Base-by-base conservation (phyloP, 1,140 invertebrate genomes). In the Drosophila baimaii region DNA sequence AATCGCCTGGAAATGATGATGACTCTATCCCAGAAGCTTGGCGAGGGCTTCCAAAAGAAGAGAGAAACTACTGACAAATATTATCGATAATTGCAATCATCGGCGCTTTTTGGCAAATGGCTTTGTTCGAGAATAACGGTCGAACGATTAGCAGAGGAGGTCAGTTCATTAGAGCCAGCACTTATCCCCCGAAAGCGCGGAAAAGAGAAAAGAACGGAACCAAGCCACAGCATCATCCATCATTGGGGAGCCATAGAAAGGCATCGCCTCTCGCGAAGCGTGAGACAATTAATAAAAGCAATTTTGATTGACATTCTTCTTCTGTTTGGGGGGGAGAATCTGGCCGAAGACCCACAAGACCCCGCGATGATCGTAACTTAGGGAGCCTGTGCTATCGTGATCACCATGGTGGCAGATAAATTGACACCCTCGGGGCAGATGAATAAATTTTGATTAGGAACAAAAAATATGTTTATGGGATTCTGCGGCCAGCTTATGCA, bases 361-460 rank as follows among this genome's bases (percentile, higher is more conserved):
- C 31, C 51, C 31, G 15, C 35, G 46, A 77, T 73, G 66, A 70
- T 62, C 63, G 66, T 69, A 81, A 81, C 74, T 66, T 31, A 57
- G 68, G 49, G 43, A 33, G 41, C 10, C 65, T 39, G 31, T 29
- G 43, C 21, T 21, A 66, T 47, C 43, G 70, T 81, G 47, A 81
- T 81, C 63, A 77, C 76, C 61, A 61, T 84, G 81, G 77, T 84
- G 81, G 77, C 72, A 84, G 62, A 84, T 84, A 86, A 88, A 88
- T 79, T 88, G 79, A 86, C 82, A 82, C 82, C 82, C 83, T 77
- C 75, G 63, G 61, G 79, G 52, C 70, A 79, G 47, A 64, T 77
- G 79, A 76, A 86, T 86, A 83, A 82, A 88, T 88, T 86, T 85
- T 81, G 65, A 76, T 71, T 79, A 66, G 49, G 31, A 61, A 64